A percentile compares a stretch with the other conserved stretches of the same genome.
These are phyloP conservation scores for Erpobdella octoculata DNA, from an alignment of 2,888 invertebrate species.

Conservation along the genomic window DNA sequence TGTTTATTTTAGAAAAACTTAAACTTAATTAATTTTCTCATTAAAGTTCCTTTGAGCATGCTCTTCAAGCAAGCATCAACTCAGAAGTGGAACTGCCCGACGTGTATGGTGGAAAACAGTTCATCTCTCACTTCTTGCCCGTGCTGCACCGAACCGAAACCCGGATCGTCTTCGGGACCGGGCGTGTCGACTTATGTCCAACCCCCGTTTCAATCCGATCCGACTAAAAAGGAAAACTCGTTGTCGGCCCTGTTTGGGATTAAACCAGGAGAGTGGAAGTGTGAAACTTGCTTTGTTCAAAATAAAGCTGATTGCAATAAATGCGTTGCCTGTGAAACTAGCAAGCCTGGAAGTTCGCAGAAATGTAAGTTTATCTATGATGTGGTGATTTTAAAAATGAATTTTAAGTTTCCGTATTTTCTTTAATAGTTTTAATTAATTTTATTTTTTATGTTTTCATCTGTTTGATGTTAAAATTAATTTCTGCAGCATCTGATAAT, in stretches of 20 bases:
- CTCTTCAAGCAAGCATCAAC: too few species aligned
- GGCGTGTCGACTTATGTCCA: too few species aligned
- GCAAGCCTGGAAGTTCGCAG: conserved; percentile 11
- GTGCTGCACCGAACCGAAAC: neutral
- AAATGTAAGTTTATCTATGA: too few species aligned
- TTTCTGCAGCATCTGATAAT: neutral
- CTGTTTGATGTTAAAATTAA: neutral
- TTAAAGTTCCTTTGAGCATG: too few species aligned
- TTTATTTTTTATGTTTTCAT: neutral
- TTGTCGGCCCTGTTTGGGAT: conserved; percentile 15
- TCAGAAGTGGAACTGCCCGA: conserved; percentile 14
- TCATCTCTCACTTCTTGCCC: neutral
- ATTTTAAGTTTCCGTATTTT: neutral
- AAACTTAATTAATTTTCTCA: too few species aligned
- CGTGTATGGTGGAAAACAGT: conserved; percentile 16
- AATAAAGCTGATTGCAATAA: neutral
- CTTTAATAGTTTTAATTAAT: neutral
- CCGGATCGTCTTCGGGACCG: too few species aligned
- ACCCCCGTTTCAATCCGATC: neutral
- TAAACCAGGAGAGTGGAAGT: conserved; percentile 5
- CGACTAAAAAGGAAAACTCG: neutral
- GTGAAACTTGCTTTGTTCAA: conserved; percentile 2
- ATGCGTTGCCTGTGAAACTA: conserved; percentile 17
- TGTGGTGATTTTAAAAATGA: neutral
- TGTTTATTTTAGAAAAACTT: too few species aligned